These are phyloP conservation scores for Rhizomys pruinosus DNA, from an alignment of 2,113 vertebrate species.

Conservation along the genomic window DNA sequence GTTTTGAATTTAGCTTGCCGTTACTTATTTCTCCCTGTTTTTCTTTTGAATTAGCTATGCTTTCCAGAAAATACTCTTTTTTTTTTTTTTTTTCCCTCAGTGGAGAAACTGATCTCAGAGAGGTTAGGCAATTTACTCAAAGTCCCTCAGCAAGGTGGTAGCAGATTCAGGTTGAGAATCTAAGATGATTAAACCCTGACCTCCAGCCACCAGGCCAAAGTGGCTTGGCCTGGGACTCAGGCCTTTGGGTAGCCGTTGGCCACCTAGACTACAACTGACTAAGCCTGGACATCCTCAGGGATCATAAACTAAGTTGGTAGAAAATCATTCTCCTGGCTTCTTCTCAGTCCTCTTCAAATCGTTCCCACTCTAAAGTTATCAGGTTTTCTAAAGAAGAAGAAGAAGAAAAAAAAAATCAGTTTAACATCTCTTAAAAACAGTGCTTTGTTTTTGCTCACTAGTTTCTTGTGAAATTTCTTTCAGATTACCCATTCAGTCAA, in stretches of 20 bases:
- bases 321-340: background rate
- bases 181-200: background rate
- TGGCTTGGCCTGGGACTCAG: background rate
- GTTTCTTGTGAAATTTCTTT: conserved; percentile 59
- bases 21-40: background rate
- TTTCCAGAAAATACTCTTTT: background rate
- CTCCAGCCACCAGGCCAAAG: background rate
- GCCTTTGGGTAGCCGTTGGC: fast-evolving
- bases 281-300: background rate
- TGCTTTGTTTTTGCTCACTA: conserved; percentile 54
- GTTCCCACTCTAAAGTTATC: conserved; percentile 36
- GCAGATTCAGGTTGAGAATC: background rate
- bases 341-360: background rate
- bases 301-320: background rate
- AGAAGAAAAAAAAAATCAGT: conserved; percentile 18
- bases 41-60: background rate
- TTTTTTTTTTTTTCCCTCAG: no score
- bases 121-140: background rate
- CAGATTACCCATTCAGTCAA: conserved; percentile 66
- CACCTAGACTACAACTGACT: background rate
- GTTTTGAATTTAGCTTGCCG: background rate
- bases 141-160: background rate
- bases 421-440: conserved; percentile 52
- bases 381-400: background rate
- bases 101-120: background rate